These are phyloP conservation scores for Priapulus caudatus DNA, from an alignment of 2,888 invertebrate species.

Conservation along the genomic window DNA sequence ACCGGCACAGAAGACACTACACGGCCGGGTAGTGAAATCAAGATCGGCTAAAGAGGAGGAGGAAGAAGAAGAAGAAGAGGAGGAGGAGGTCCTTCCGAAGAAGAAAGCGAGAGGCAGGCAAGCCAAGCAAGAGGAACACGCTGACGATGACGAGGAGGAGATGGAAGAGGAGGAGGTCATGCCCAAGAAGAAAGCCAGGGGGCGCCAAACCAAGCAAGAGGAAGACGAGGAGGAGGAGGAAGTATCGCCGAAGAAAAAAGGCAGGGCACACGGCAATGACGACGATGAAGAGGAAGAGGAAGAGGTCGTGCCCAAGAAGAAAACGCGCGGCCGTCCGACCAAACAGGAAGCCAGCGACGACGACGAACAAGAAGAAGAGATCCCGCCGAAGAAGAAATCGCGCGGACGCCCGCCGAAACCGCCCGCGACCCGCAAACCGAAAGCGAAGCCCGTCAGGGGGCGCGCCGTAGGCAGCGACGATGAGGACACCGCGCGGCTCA, in stretches of 20 bases:
- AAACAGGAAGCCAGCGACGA: neutral
- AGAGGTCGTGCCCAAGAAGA: neutral
- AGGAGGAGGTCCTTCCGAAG: neutral
- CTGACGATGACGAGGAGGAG: neutral
- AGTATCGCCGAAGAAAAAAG: constrained; percentile 3
- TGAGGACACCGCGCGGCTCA: no score
- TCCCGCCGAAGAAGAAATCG: neutral
- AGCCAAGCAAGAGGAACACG: neutral
- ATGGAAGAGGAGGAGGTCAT: constrained; percentile 3
- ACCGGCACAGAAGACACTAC: neutral
- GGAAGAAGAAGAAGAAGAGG: neutral
- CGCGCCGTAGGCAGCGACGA: neutral
- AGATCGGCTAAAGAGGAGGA: neutral
- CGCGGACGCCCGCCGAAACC: neutral
- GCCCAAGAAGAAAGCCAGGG: neutral
- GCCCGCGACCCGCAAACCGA: no score
- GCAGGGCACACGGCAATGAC: no score
- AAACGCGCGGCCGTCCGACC: neutral
- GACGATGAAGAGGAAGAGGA: neutral
- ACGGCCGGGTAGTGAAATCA: neutral
- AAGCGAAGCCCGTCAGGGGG: neutral
- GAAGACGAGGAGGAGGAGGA: neutral
- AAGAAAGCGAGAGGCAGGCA: neutral
- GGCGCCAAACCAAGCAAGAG: neutral
- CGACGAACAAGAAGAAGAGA: neutral